Base-by-base conservation (phyloP, 2,888 invertebrate species). In the Acronicta leporina region DNA sequence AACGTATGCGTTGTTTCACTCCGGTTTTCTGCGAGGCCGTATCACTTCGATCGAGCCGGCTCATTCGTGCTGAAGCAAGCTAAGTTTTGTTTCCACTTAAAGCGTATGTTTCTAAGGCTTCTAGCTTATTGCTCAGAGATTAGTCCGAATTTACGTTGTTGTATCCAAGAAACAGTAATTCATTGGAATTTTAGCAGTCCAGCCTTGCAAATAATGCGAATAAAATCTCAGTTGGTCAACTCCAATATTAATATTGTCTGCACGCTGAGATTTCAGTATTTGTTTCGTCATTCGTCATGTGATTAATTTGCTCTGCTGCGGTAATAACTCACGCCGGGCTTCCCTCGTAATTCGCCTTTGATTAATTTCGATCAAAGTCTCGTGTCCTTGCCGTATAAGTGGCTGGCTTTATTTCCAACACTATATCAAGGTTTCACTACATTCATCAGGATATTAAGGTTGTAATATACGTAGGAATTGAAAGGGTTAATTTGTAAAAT, bases 321-420 rank as follows among this genome's bases (percentile, higher is more conserved):
- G 70, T 81, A 81, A 82, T 82, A 82, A 79, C 71, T 79, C 67
- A 63, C 46, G 62, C 63, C 63, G 64, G 85, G 88, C 82, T 88
- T 88, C 88, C 73, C 76, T 45, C 57, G 46, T 77, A 80, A 85
- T 85, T 81, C 78, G 71, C 49, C 79, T 86, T 87, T 87, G 88
- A 89, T 90, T 89, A 89, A 87, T 85, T 88, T 84, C 77, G 69
- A 83, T 83, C 79, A 82, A 81, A 79, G 77, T 67, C 62, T 47
- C 55, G 50, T 51, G 60, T 59, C 56, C 61, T 75, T 75, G 74
- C 44, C 51, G 44, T 68, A 65, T 61, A 61, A 70, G 63, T 63
- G 63, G 53, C 53, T 65, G 60, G 68, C 55, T 70, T 68, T 72
- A 73, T 73, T 71, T 70, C 61, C 60, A 70, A 42, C 33, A 48